A percentile compares a stretch with the other conserved stretches of the same genome.
These are phyloP conservation scores for Microplitis manilae DNA, from an alignment of 2,888 invertebrate species.

Conservation along the genomic window DNA sequence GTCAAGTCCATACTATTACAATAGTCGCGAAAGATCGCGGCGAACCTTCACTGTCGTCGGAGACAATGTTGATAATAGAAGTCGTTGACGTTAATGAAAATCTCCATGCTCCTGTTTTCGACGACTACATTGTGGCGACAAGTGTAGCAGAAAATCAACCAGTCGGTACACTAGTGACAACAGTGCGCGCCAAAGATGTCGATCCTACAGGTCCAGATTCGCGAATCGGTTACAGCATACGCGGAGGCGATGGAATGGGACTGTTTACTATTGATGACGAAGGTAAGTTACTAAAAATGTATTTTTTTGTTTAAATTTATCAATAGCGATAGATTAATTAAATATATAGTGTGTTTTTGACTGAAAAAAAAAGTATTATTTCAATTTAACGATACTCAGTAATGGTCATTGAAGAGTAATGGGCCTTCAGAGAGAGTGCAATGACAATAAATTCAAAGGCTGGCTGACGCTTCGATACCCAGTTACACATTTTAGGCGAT, in stretches of 20 bases:
- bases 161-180: slow-evolving; percentile 83
- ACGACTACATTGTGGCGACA: slow-evolving; percentile 84
- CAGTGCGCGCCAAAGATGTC: slow-evolving; percentile 84
- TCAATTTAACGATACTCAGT: slow-evolving; percentile 51
- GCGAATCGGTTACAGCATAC: slow-evolving; percentile 87
- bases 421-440: slow-evolving; percentile 46
- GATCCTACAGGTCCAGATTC: slow-evolving; percentile 88
- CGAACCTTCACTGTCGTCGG: slow-evolving; percentile 84
- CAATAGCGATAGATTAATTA: not conserved
- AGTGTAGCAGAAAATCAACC: slow-evolving; percentile 87
- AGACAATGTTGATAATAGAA: slow-evolving; percentile 87
- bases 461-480: slow-evolving; percentile 56
- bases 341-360: slow-evolving; percentile 8
- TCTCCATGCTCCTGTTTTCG: slow-evolving; percentile 85
- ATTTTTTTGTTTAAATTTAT: slow-evolving; percentile 23
- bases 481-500: slow-evolving; percentile 54
- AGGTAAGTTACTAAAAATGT: slow-evolving; percentile 75
- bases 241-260: slow-evolving; percentile 92
- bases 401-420: slow-evolving; percentile 51
- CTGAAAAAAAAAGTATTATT: slow-evolving; percentile 45
- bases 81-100: slow-evolving; percentile 97
- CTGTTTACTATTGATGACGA: slow-evolving; percentile 91
- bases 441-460: slow-evolving; percentile 53
- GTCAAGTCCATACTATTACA: slow-evolving; percentile 90
- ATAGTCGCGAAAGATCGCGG: slow-evolving; percentile 91